Evolutionary conservation across 2,888 invertebrate species (phyloP).

Genomic region (Drosophila parthenogenetica): DNA sequence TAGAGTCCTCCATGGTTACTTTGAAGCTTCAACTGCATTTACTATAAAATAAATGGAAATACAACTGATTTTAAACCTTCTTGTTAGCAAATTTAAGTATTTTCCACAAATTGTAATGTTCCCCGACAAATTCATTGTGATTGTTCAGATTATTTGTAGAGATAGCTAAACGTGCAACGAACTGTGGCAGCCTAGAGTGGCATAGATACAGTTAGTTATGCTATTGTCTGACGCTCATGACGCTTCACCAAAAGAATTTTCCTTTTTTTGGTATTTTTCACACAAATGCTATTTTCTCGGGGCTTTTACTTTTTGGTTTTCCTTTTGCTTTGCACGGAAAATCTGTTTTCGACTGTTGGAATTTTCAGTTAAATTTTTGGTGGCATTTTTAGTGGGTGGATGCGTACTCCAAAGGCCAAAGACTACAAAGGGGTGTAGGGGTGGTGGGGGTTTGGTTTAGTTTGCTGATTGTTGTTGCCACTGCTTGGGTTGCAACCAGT

Average conservation of each 20-base stretch:
- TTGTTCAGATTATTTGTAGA: conserved; percentile 17
- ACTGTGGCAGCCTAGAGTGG: conserved; percentile 38
- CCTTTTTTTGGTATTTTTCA: conserved; percentile 11
- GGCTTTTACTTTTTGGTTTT: conserved; percentile 14
- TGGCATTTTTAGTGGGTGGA: conserved; percentile 25
- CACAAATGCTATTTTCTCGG: conserved; percentile 10
- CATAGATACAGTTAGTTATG: conserved; percentile 43
- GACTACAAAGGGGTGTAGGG: not conserved
- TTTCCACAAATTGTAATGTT: conserved; percentile 9
- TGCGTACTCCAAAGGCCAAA: not conserved
- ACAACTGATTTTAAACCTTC: not conserved
- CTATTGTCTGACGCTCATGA: conserved; percentile 18
- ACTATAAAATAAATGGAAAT: not conserved
- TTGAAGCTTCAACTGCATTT: not conserved
- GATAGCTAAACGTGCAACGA: conserved; percentile 25
- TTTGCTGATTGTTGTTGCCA: conserved; percentile 31
- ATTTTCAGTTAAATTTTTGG: conserved; percentile 50
- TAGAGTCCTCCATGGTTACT: not conserved
- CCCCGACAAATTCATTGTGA: conserved; percentile 8
- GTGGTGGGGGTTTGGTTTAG: not conserved
- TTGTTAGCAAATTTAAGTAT: conserved; percentile 6
- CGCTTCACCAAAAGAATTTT: conserved; percentile 18
- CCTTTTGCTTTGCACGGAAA: conserved; percentile 46
- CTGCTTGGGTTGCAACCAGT: conserved; percentile 47
- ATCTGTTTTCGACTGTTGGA: conserved; percentile 70